Evolutionary conservation across 2,113 vertebrate species (phyloP).

Genomic region (Manacus vitellinus): DNA sequence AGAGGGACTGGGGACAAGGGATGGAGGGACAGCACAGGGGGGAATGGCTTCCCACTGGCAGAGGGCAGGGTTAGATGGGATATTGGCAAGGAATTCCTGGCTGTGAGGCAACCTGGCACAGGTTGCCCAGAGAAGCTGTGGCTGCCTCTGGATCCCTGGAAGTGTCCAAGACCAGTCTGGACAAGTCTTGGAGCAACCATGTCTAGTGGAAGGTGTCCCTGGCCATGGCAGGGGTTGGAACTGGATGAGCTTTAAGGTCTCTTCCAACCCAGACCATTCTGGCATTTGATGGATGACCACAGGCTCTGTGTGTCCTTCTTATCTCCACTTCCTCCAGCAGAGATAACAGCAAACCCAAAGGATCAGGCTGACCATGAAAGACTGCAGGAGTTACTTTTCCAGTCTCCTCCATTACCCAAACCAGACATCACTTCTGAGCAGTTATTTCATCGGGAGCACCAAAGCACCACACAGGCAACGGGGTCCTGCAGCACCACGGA

Average conservation of each 20-base stretch:
- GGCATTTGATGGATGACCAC: neutral
- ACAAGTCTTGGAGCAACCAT: rapidly evolving
- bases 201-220: neutral
- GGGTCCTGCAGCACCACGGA: neutral
- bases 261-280: neutral
- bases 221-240: neutral
- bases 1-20: neutral
- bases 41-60: neutral
- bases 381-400: neutral
- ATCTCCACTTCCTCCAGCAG: neutral
- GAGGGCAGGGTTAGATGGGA: neutral
- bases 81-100: neutral
- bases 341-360: neutral
- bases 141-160: neutral
- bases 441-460: neutral
- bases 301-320: neutral
- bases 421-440: neutral
- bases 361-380: neutral
- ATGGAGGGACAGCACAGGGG: neutral
- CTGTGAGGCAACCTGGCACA: neutral
- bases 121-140: neutral
- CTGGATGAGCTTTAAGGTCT: neutral
- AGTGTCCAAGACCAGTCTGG: neutral
- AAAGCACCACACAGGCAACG: neutral
- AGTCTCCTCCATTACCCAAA: neutral